Base-by-base conservation (phyloP, 1,140 invertebrate species). In the Conus betulinus region DNA sequence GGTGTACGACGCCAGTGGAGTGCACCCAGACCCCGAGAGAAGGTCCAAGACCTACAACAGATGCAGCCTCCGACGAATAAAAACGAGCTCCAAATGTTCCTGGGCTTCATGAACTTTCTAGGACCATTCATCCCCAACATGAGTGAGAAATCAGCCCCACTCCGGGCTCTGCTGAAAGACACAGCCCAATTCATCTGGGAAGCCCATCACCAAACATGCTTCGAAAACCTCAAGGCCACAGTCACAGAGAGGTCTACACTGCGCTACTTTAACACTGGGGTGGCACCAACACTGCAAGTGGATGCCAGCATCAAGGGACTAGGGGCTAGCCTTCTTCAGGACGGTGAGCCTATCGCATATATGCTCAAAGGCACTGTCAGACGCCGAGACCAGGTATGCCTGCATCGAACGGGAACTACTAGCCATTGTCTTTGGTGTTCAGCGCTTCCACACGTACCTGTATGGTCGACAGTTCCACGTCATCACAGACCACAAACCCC, bases 331-430 rank as follows among this genome's bases (percentile, higher is more conserved):
- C 17, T 89, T 8, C 4, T 85, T 5, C 89, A 90, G 57, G 91
- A 95, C 83, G 89, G 89, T 20, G 88, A 94, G 86, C 94, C 94
- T 15, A 94, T 95, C 74, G 92, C n/a, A n/a, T n/a, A 13, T 95
- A 92, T 91, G 95, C 94, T 96, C 96, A 17, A 90, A 94, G 81
- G 93, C 93, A 0, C 91, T 96, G 55, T 92, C 91, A 23, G 79
- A 91, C 55, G 91, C 93, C 3, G 95, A 96, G 86, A 87, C 89
- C 55, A 93, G 94, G 55, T 96, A 96, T 87, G 89, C 93, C 0
- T 95, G 96, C 89, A 95, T 96, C 20, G 95, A 96, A 81, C 95
- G 95, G 88, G 95, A 96, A 90, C 95, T 94, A 0, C 88, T 96
- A 23, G 95, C 94, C 3, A 94, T 81, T 1, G 78, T 81, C 13